These are phyloP conservation scores for Chaetops frenatus DNA, from an alignment of 2,113 vertebrate genomes.

Conservation along the genomic window DNA sequence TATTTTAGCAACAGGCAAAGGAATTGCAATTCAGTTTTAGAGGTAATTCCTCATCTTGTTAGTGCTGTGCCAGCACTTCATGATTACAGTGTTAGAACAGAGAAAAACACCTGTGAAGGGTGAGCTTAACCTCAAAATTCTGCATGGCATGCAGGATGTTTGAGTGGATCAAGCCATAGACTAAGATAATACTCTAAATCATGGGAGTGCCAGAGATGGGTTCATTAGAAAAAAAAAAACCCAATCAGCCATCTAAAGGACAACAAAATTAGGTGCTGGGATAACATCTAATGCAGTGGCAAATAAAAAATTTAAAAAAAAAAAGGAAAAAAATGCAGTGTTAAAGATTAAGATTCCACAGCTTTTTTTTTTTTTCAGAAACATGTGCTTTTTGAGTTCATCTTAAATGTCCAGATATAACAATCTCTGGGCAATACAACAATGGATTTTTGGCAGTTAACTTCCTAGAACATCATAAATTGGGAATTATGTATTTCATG, in stretches of 20 bases:
- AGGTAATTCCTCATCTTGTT: neutral
- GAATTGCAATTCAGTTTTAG: neutral
- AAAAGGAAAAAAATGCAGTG: neutral
- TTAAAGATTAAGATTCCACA: neutral
- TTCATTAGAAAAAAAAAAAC: neutral
- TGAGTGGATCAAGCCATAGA: neutral
- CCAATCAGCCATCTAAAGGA: neutral
- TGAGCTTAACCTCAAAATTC: neutral
- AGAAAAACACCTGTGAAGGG: neutral
- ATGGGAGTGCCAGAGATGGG: neutral
- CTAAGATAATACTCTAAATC: neutral
- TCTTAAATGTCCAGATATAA: neutral
- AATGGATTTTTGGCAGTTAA: neutral
- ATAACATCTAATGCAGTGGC: neutral
- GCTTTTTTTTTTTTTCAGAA: neutral
- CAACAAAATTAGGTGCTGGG: neutral
- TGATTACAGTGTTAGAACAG: neutral
- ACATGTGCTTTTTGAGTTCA: neutral
- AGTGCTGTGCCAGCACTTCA: neutral
- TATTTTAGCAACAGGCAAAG: neutral
- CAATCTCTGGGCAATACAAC: neutral
- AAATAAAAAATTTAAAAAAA: neutral
- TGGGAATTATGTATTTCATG: neutral
- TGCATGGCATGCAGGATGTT: neutral
- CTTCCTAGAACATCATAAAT: neutral